Evolutionary conservation across 53 echinoderm and acorn worm species (phyloP), one percentile per base, ranked within the genome.

Genomic region (Arbacia lixula): DNA sequence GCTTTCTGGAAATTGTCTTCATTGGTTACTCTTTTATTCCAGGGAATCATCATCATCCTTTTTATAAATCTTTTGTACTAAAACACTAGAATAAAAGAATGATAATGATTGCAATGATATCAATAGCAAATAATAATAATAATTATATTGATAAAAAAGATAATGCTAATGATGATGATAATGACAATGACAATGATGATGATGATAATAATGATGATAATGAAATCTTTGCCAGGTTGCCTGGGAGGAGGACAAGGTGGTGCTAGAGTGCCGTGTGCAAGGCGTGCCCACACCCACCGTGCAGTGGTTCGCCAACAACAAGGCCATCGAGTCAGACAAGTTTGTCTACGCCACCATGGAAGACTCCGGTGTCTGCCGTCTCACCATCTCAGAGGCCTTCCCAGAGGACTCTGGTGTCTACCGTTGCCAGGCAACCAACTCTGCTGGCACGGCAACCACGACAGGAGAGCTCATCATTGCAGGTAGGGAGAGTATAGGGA

Each of bases 351-450:
- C 42, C 20, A 43, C 63, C 19, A 64, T 6, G 1, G 94, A 94
- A 36, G 92, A 94, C 55, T 79, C 92, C 16, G 99, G 92, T 37
- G 84, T 92, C 12, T 92, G 90, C 42, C 83, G 92, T 6, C 87
- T 98, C 43, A 90, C 90, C 36, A 92, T 98, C 60, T 92, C 92
- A 28, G 99, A 98, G 41, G 94, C 94, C 8, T 98, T 94, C 92
- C 46, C 94, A 37, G 86, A 88, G 61, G 98, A 98, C 50, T 88
- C 88, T 37, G 99, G 99, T 10, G 71, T 83, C 22, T 98, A 94
- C 85, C 90, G 89, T 36, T 98, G 99, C 65, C 89, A 94, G 67
- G 99, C 94, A 0, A 88, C 90, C 67, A 98, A 98, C 85, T 71
- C 94, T 17, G 85, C 92, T 5, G 99, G 99, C 34, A 83, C 90